Percentiles rank a stretch among this genome's conserved stretches.
These are phyloP conservation scores for Luscinia megarhynchos DNA, from an alignment of 2,797 vertebrate species.

Conservation along the genomic window DNA sequence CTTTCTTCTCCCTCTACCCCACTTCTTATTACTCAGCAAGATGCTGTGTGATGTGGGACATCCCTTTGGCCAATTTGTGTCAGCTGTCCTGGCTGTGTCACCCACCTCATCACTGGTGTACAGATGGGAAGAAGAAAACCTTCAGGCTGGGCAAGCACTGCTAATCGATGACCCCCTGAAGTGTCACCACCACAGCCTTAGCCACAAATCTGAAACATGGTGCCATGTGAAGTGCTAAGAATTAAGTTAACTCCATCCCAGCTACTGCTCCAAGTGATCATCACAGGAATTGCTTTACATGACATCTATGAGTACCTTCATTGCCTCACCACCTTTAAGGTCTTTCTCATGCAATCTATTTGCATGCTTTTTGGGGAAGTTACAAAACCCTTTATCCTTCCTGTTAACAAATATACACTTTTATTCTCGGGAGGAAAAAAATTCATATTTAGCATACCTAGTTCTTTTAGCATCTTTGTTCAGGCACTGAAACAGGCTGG, in stretches of 20 bases:
- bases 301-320: accelerated
- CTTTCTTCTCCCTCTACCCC: background rate
- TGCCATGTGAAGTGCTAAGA: background rate
- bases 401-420: background rate
- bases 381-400: background rate
- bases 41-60: background rate
- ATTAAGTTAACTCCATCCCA: background rate
- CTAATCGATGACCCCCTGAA: background rate
- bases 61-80: background rate
- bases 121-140: background rate
- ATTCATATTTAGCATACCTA: background rate
- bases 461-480: background rate
- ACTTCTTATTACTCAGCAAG: background rate
- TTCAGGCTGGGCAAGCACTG: background rate
- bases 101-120: background rate
- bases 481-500: background rate
- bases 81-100: background rate
- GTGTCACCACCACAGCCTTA: background rate
- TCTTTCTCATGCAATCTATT: background rate
- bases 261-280: background rate
- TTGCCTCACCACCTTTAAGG: background rate
- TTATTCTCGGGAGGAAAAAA: background rate
- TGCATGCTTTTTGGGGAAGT: background rate
- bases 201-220: background rate
- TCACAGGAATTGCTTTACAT: background rate